Conservation (phyloP, 2,797 vertebrate genomes). For the Spondyliosoma cantharus region DNA sequence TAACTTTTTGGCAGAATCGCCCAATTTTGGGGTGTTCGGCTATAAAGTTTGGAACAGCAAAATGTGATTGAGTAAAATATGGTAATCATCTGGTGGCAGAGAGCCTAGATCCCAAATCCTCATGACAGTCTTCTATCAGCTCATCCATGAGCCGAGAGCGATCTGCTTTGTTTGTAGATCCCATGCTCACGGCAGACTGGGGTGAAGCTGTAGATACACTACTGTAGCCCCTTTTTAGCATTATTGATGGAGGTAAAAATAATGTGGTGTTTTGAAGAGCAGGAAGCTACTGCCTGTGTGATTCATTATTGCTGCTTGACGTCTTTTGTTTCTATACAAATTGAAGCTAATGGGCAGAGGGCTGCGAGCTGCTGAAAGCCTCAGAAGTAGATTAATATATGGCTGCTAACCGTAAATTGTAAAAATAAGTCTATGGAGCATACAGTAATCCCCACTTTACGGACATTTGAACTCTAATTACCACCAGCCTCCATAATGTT, state of each 20-base stretch:
- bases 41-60: conserved; percentile 1
- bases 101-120: conserved; percentile 31
- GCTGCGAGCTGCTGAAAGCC: conserved; percentile 42
- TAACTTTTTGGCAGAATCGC: neutral
- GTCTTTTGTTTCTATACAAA: conserved; percentile 49
- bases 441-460: neutral
- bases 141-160: conserved; percentile 28
- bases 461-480: neutral
- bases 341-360: conserved; percentile 46
- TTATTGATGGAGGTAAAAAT: conserved; percentile 37
- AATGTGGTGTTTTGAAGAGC: conserved; percentile 34
- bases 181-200: conserved; percentile 24
- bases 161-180: conserved; percentile 22
- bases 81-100: conserved; percentile 31
- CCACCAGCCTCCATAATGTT: neutral
- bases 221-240: conserved; percentile 24
- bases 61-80: conserved; percentile 32
- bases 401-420: conserved; percentile 20
- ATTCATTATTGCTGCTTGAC: conserved; percentile 52
- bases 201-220: conserved; percentile 19
- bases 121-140: conserved; percentile 14
- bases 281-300: conserved; percentile 38
- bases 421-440: conserved; percentile 4
- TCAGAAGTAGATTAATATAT: conserved; percentile 29
- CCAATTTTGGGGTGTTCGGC: neutral